These are phyloP conservation scores for Brachionus calyciflorus DNA, from an alignment of 1,140 invertebrate genomes.

Conservation along the genomic window DNA sequence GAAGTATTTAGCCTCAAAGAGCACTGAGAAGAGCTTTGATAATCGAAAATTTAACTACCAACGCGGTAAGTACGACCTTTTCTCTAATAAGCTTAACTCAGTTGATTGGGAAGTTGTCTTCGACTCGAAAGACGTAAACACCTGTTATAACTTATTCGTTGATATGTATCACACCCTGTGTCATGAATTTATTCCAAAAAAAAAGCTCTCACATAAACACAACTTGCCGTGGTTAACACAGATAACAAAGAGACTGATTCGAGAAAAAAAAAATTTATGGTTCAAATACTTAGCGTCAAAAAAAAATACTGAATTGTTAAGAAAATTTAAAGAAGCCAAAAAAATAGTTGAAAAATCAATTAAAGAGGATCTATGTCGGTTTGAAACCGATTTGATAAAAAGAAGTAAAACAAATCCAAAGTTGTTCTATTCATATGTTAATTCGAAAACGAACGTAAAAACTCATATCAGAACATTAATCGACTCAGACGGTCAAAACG, in stretches of 20 bases:
- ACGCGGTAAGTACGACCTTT: background rate
- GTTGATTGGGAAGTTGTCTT: background rate
- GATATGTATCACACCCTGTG: background rate
- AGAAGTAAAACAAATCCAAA: background rate
- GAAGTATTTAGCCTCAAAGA: background rate
- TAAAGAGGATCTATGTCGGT: background rate
- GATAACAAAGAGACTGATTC: background rate
- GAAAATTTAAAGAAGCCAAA: background rate
- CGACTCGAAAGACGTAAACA: background rate
- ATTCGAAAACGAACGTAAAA: background rate
- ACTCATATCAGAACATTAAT: background rate
- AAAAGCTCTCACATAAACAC: background rate
- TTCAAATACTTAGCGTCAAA: background rate
- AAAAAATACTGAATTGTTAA: background rate
- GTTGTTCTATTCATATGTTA: background rate
- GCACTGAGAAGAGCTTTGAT: background rate
- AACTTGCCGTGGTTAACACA: background rate
- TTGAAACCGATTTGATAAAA: background rate
- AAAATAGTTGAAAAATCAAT: background rate
- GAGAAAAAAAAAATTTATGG: slow-evolving; percentile 8
- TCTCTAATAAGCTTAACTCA: background rate
- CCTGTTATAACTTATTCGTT: background rate
- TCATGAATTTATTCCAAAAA: background rate
- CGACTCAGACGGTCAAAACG: background rate
- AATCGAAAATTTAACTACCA: background rate